phyloP scores from a whole-genome alignment of 2,113 vertebrate genomes.

The Leucoraja erinaceus region DNA sequence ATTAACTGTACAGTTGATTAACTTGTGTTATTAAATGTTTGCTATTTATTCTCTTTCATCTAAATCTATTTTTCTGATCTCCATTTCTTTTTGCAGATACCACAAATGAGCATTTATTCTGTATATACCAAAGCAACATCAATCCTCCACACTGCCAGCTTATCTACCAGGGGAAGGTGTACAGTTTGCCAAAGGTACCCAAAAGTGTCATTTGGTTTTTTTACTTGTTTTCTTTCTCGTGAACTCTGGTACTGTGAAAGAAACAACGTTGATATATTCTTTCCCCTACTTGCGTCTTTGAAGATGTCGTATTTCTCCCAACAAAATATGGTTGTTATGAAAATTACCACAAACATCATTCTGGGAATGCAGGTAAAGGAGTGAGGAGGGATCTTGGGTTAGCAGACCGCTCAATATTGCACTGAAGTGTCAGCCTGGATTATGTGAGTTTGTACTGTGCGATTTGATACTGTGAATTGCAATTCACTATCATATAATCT shows the following conservation, averaged over 20 bases:
- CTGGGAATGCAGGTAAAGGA: not conserved
- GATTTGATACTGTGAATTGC: not conserved
- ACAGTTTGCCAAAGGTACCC: conserved; percentile 84
- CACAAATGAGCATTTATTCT: conserved; percentile 85
- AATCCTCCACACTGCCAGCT: conserved; percentile 90
- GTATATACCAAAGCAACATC: conserved; percentile 84
- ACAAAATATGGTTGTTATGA: not conserved
- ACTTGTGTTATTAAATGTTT: not conserved
- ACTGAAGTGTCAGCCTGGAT: not conserved
- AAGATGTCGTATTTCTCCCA: not conserved
- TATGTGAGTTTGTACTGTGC: not conserved
- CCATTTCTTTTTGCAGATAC: conserved; percentile 59
- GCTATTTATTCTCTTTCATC: not conserved
- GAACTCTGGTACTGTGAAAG: not conserved
- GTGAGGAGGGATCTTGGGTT: not conserved
- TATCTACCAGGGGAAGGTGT: conserved; percentile 80
- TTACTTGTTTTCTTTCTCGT: not conserved
- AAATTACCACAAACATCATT: not conserved
- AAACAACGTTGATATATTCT: not conserved
- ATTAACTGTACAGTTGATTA: not conserved
- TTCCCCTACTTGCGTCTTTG: not conserved
- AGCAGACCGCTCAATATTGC: not conserved
- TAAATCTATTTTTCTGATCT: not conserved
- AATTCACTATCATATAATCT: too few relatives aligned
- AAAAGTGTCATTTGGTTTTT: not conserved